phyloP scores from a whole-genome alignment of 2,113 vertebrate species.

The Progne subis region DNA sequence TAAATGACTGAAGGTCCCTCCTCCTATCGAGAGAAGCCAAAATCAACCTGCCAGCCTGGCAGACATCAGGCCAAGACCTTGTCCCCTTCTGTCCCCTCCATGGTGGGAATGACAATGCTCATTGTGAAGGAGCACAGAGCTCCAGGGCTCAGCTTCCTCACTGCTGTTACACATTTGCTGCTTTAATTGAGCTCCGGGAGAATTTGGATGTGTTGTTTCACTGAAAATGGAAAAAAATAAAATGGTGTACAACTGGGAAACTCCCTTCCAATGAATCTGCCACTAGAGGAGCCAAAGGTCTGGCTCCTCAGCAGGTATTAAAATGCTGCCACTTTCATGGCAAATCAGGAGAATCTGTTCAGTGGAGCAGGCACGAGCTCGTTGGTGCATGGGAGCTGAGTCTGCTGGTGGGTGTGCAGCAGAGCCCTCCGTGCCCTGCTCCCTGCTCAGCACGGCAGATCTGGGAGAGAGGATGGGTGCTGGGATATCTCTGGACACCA shows the following conservation, averaged over 20 bases:
- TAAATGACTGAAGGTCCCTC: neutral
- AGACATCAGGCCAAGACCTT: neutral
- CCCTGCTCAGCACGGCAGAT: neutral
- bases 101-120: neutral
- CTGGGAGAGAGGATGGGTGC: neutral
- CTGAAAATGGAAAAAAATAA: neutral
- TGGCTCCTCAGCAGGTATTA: neutral
- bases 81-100: neutral
- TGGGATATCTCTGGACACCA: neutral
- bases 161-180: neutral
- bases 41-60: neutral
- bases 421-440: neutral
- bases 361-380: neutral
- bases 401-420: neutral
- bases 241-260: neutral
- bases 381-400: neutral
- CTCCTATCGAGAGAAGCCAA: neutral
- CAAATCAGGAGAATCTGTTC: neutral
- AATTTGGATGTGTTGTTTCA: neutral
- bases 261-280: neutral
- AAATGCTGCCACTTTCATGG: neutral
- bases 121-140: neutral
- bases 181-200: neutral
- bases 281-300: neutral
- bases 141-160: neutral